Percentiles rank a stretch among this genome's conserved stretches.
Evolutionary conservation across 1,140 invertebrate genomes (phyloP).

Genomic region (Octopus bimaculoides): DNA sequence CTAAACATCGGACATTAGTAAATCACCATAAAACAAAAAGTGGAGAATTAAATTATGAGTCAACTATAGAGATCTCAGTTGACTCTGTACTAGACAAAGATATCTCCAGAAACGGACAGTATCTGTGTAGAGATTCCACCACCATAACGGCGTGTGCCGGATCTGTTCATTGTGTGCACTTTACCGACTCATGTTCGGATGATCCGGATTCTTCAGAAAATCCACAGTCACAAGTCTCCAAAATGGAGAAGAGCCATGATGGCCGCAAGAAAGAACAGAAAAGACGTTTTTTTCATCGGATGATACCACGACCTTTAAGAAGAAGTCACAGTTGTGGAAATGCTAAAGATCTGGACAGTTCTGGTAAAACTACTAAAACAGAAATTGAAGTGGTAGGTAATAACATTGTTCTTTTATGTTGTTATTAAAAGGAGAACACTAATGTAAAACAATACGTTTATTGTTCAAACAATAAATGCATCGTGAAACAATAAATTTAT

Average conservation of each 20-base stretch:
- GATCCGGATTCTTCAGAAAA: slow-evolving; percentile 16
- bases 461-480: too few species aligned
- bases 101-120: not conserved
- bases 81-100: slow-evolving; percentile 5
- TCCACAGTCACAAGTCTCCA: not conserved
- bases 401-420: too few species aligned
- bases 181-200: slow-evolving; percentile 17
- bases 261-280: slow-evolving; percentile 25
- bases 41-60: not conserved
- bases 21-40: not conserved
- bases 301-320: slow-evolving; percentile 51
- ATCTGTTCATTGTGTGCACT: slow-evolving; percentile 22
- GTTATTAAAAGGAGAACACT: too few species aligned
- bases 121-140: slow-evolving; percentile 18
- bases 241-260: slow-evolving; percentile 11
- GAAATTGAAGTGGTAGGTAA: slow-evolving; percentile 5
- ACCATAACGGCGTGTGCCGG: slow-evolving; percentile 14
- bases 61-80: not conserved
- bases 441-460: too few species aligned
- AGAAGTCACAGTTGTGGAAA: slow-evolving; percentile 57
- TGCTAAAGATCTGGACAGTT: slow-evolving; percentile 43
- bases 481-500: too few species aligned
- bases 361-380: not conserved
- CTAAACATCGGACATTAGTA: not conserved
- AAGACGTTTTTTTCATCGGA: slow-evolving; percentile 36